Evolutionary conservation across 2,797 vertebrate species (phyloP).

Genomic region (Chanos chanos): DNA sequence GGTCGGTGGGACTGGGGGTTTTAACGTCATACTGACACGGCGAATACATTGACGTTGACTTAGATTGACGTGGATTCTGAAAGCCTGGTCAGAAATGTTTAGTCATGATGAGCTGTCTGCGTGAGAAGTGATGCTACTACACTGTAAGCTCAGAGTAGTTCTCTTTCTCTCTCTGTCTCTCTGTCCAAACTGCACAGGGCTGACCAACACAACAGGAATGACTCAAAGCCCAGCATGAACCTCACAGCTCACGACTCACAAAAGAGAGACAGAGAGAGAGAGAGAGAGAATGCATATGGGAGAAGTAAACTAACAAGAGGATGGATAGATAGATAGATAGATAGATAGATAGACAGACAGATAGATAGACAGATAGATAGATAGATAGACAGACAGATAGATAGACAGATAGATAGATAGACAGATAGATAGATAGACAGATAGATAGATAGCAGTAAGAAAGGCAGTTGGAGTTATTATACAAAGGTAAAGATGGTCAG

Average conservation of each 20-base stretch:
- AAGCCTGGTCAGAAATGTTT: conserved; percentile 12
- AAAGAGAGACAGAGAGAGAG: background rate
- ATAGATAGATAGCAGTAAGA: background rate
- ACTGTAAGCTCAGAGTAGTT: no score
- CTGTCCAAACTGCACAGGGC: no score
- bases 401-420: background rate
- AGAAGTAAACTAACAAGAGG: background rate
- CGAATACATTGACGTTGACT: no score
- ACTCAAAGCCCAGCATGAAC: conserved; percentile 6
- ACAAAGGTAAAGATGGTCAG: background rate
- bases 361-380: background rate
- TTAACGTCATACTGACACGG: no score
- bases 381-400: background rate
- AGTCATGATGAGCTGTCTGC: conserved; percentile 6
- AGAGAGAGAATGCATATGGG: background rate
- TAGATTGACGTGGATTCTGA: no score
- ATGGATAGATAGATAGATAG: background rate
- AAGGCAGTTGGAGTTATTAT: no score
- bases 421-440: background rate
- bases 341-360: background rate
- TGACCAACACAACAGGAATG: background rate
- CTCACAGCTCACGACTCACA: conserved; percentile 1
- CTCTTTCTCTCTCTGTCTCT: no score
- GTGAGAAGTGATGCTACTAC: conserved; percentile 1
- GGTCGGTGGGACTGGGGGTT: no score